These are phyloP conservation scores for Drosophila fungiperda DNA, from an alignment of 2,888 invertebrate genomes.

Conservation along the genomic window DNA sequence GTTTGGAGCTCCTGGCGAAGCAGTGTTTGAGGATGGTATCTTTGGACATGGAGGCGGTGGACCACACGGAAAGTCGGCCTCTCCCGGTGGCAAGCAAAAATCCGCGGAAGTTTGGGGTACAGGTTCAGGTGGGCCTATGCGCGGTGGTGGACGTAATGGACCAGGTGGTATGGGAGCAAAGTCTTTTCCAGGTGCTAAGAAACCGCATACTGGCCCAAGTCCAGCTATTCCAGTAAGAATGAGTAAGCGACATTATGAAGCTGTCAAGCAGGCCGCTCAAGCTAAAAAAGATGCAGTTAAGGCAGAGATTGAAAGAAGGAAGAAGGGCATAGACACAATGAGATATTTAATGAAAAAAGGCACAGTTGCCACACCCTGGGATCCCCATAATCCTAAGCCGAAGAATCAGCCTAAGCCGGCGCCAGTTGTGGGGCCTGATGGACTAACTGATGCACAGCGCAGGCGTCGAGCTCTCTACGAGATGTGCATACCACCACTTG, in stretches of 20 bases:
- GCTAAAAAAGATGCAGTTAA: constrained; percentile 23
- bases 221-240: constrained; percentile 45
- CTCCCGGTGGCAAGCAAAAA: constrained; percentile 12
- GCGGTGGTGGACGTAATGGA: constrained; percentile 18
- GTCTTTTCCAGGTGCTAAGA: constrained; percentile 32
- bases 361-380: constrained; percentile 33
- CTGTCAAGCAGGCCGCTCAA: constrained; percentile 5
- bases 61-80: constrained; percentile 28
- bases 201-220: constrained; percentile 4
- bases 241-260: constrained; percentile 23
- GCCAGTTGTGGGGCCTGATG: constrained; percentile 42
- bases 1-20: constrained; percentile 44
- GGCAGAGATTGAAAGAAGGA: constrained; percentile 3
- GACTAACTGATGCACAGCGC: constrained; percentile 55
- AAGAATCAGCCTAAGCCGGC: background rate
- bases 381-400: constrained; percentile 37
- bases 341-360: constrained; percentile 51
- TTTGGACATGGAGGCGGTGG: constrained; percentile 61
- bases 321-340: constrained; percentile 54
- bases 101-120: constrained; percentile 16
- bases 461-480: constrained; percentile 43
- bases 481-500: constrained; percentile 61
- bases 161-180: constrained; percentile 16
- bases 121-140: constrained; percentile 27
- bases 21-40: constrained; percentile 60